Evolutionary conservation across 37 sponge, comb jelly and placozoan species (phyloP).

Genomic region (Bolinopsis microptera): DNA sequence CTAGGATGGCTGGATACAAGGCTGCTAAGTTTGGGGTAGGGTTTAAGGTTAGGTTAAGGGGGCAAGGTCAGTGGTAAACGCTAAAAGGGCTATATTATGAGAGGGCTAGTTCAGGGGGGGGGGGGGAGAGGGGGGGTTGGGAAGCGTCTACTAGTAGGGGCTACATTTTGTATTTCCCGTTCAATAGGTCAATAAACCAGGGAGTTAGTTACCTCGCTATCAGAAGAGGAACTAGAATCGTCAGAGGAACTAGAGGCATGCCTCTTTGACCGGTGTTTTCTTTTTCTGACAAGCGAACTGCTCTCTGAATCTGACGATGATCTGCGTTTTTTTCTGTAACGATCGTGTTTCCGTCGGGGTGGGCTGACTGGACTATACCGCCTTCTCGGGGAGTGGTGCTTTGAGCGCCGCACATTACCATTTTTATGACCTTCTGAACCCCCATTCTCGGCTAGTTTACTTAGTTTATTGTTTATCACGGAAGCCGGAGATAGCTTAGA

Average conservation of each 20-base stretch:
- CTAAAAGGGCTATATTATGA: background rate
- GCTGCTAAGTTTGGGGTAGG: too few relatives aligned
- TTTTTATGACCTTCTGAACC: background rate
- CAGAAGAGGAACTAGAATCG: background rate
- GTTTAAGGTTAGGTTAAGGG: background rate
- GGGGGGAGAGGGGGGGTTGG: too few relatives aligned
- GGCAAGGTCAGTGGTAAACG: too few relatives aligned
- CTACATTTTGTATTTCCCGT: too few relatives aligned
- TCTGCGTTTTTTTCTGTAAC: background rate
- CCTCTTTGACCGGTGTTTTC: background rate
- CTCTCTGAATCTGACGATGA: conserved; percentile 3
- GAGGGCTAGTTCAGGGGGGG: background rate
- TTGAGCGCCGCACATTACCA: background rate
- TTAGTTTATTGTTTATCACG: background rate
- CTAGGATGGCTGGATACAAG: too few relatives aligned
- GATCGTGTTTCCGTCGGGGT: conserved; percentile 3
- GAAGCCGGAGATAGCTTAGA: background rate
- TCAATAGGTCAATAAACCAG: background rate
- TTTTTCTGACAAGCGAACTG: background rate
- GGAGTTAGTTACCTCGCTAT: background rate
- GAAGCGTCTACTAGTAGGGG: too few relatives aligned
- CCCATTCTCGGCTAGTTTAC: background rate
- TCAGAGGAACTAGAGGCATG: background rate
- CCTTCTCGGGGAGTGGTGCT: background rate
- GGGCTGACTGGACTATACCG: conserved; percentile 40